phyloP scores from a whole-genome alignment of 2,113 vertebrate genomes.

The Silurus asotus region DNA sequence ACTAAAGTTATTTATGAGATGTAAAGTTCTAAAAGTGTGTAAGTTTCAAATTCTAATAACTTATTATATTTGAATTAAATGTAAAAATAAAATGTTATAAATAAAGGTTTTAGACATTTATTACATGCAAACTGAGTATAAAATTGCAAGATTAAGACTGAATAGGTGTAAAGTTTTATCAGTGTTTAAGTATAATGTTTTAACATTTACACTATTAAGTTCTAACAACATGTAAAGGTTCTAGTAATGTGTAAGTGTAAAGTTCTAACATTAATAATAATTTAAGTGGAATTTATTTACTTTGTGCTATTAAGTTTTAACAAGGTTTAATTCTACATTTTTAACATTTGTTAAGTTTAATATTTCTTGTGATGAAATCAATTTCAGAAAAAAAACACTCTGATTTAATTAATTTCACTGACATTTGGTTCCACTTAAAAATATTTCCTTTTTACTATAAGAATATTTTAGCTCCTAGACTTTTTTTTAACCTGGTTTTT shows the following conservation, averaged over 20 bases:
- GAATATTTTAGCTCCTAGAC: not conserved
- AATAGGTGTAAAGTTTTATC: not conserved
- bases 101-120: not conserved
- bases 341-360: not conserved
- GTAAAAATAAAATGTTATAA: too few relatives aligned
- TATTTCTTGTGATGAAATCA: not conserved
- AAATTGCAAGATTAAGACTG: not conserved
- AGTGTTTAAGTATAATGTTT: too few relatives aligned
- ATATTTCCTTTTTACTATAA: too few relatives aligned
- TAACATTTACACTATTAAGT: too few relatives aligned
- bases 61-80: not conserved
- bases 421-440: too few relatives aligned
- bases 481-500: not conserved
- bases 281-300: not conserved
- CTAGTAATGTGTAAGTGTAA: not conserved
- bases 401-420: too few relatives aligned
- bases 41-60: not conserved
- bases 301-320: not conserved
- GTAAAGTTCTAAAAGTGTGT: too few relatives aligned
- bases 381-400: not conserved
- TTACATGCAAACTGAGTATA: too few relatives aligned
- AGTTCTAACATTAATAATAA: not conserved
- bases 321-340: not conserved
- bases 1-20: too few relatives aligned
- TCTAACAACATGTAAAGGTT: not conserved